Base-by-base conservation (phyloP, 2,888 invertebrate genomes). In the Thymelicus acteon region DNA sequence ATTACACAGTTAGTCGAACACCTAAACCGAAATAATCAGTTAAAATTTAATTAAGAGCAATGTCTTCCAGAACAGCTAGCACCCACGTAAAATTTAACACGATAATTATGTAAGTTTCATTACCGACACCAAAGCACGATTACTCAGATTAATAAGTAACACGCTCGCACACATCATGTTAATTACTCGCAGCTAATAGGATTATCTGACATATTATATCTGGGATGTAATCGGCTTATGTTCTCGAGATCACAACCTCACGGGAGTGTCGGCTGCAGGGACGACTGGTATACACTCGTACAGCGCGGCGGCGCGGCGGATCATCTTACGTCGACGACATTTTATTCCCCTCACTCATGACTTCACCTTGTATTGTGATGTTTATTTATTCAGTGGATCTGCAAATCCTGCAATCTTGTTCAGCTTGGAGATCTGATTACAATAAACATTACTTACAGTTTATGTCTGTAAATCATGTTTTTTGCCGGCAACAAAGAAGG, bases 161-260 rank as follows among this genome's bases (percentile, higher is more conserved):
- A 57, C 57, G 10, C 6, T 57, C 13, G 57, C 13, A 37, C 37
- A 57, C 57, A 57, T 57, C 57, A 60, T 47, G 58, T 66, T 58
- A 58, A 66, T 66, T 44, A 31, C 58, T 58, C 47, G 48, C 47
- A 31, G 66, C 47, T 65, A 66, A 66, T 66, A 66, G 58, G 66
- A 66, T 66, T 66, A 66, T 47, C 66, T 58, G 66, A 31, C 57
- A 19, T 60, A 60, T 60, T 60, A 60, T 60, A 60, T 60, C 60
- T 40, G 15, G n/a, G 37, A 60, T 40, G 15, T 65, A 65, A 65
- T 54, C 64, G 31, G 66, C 47, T n/a, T 66, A 47, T 15, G 60
- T 40, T 40, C 60, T 60, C 8, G 8, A 40, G 60, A 60, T 60
- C 40, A 39, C n/a, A 15, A 57, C 13, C 37, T 37, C 13, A 10